Percentiles rank a stretch among this genome's conserved stretches.
phyloP scores from a whole-genome alignment of 2,888 invertebrate genomes.

The Congeria kusceri region DNA sequence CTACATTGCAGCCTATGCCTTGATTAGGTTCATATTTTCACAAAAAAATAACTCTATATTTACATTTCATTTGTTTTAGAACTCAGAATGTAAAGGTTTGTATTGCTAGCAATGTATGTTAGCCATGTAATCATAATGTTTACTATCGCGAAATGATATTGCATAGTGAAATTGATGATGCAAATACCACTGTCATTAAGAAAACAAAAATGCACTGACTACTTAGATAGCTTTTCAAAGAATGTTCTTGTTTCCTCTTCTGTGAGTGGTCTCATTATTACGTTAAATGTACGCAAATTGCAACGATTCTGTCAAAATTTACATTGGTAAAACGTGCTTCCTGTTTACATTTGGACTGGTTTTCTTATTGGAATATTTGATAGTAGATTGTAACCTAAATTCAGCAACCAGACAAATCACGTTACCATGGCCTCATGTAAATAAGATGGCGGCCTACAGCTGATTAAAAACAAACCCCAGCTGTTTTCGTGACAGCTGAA shows the following conservation, averaged over 20 bases:
- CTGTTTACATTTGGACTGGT: slow-evolving; percentile 22
- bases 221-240: slow-evolving; percentile 96
- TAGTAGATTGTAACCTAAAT: not conserved
- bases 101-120: no score
- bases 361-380: not conserved
- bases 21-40: no score
- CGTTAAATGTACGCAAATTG: no score
- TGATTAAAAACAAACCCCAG: slow-evolving; percentile 10
- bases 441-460: slow-evolving; percentile 56
- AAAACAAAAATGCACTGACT: slow-evolving; percentile 88
- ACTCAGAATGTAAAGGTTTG: no score
- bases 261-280: slow-evolving; percentile 93
- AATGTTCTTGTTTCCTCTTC: slow-evolving; percentile 94
- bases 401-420: slow-evolving; percentile 4
- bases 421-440: slow-evolving; percentile 58
- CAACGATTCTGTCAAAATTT: not conserved
- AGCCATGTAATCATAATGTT: no score
- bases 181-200: not conserved
- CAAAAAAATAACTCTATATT: no score
- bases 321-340: slow-evolving; percentile 25
- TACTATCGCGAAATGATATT: not conserved
- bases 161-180: not conserved
- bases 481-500: slow-evolving; percentile 20
- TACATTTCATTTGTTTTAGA: no score
- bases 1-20: no score